Conservation (phyloP, 2,888 invertebrate genomes). For the Alcis repandata region DNA sequence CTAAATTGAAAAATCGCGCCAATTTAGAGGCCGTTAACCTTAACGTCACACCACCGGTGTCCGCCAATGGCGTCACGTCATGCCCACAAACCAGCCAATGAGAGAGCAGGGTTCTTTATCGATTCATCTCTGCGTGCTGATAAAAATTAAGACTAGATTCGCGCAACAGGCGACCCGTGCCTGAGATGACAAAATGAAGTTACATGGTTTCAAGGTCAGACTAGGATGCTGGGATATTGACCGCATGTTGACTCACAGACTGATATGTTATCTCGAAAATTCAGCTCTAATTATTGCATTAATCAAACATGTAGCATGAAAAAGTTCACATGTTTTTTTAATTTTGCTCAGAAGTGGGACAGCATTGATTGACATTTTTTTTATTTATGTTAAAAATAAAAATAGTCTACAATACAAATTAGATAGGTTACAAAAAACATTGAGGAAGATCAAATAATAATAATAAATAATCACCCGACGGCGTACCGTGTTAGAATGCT, state of each 20-base stretch:
- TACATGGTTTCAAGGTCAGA: conserved; percentile 3
- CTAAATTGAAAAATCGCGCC: conserved; percentile 76
- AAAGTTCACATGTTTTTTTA: no score
- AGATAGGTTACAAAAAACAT: no score
- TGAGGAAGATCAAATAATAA: no score
- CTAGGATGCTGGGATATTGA: not conserved
- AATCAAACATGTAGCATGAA: no score
- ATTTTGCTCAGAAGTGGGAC: no score
- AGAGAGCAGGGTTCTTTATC: conserved; percentile 58
- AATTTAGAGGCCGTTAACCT: conserved; percentile 74
- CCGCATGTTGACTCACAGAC: conserved; percentile 5
- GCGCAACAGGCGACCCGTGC: conserved; percentile 39
- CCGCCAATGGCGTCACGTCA: conserved; percentile 65
- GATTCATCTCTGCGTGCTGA: conserved; percentile 64
- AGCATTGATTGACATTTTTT: no score
- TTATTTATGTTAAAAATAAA: no score
- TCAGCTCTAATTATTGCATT: not conserved
- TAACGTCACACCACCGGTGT: conserved; percentile 64
- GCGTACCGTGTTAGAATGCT: no score
- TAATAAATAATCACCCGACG: no score
- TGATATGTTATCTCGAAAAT: not conserved
- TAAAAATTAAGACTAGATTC: conserved; percentile 53
- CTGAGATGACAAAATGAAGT: not conserved
- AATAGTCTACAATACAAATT: no score
- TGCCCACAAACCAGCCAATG: conserved; percentile 69